Conservation (phyloP, 2,888 invertebrate genomes). For the Callosobruchus maculatus region DNA sequence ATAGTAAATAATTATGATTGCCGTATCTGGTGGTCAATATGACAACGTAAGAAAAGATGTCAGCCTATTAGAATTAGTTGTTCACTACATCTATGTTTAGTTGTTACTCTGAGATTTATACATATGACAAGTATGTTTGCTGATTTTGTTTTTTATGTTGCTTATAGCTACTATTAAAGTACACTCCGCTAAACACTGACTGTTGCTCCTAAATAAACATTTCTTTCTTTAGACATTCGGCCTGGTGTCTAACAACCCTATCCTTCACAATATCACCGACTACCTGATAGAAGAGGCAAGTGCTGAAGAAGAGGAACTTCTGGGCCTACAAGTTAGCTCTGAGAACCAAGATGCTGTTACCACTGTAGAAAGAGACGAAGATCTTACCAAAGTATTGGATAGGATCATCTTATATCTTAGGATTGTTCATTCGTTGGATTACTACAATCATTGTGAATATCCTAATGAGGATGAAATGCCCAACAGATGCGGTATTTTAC, state of each 20-base stretch:
- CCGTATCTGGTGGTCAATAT: no score
- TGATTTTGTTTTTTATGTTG: no score
- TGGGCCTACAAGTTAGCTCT: slow-evolving; percentile 62
- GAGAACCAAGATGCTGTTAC: slow-evolving; percentile 50
- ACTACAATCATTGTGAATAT: slow-evolving; percentile 98
- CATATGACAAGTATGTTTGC: no score
- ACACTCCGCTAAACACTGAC: no score
- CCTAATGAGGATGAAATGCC: slow-evolving; percentile 99
- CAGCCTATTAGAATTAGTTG: no score
- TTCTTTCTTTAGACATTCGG: slow-evolving; percentile 55
- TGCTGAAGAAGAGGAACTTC: slow-evolving; percentile 93
- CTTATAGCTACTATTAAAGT: no score
- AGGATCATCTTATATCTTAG: slow-evolving; percentile 89
- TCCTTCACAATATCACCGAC: slow-evolving; percentile 94
- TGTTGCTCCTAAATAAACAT: no score
- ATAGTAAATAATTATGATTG: no score
- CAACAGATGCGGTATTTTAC: slow-evolving; percentile 97
- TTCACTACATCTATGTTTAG: no score
- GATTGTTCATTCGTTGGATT: slow-evolving; percentile 97
- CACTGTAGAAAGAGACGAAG: slow-evolving; percentile 67
- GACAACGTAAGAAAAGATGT: no score
- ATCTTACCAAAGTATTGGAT: slow-evolving; percentile 68
- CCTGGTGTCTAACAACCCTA: slow-evolving; percentile 83
- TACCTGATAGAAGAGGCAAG: slow-evolving; percentile 97
- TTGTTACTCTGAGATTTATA: no score